These are phyloP conservation scores for Myodes glareolus DNA, from an alignment of 2,113 vertebrate genomes.

Conservation along the genomic window DNA sequence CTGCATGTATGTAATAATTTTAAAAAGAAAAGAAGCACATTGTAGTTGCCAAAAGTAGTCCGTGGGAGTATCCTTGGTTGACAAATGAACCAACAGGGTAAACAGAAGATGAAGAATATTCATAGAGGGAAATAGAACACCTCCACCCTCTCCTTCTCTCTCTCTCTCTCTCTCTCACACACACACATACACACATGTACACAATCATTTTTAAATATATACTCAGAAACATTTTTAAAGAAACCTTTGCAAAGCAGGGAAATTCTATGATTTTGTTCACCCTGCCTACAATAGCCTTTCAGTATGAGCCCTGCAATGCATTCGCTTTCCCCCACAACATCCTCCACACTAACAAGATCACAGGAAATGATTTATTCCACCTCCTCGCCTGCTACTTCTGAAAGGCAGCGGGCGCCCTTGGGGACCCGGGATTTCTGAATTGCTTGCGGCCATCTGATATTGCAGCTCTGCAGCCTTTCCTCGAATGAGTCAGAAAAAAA, in stretches of 20 bases:
- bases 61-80: not conserved
- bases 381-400: conserved; percentile 84
- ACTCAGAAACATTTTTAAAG: conserved; percentile 14
- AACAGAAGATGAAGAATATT: conserved; percentile 14
- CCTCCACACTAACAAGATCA: conserved; percentile 87
- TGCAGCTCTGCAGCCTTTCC: conserved; percentile 84
- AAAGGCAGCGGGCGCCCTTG: conserved; percentile 81
- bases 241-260: conserved; percentile 69
- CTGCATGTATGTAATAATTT: too few relatives aligned
- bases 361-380: conserved; percentile 88
- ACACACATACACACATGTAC: not conserved
- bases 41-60: conserved; percentile 31
- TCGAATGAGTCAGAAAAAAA: conserved; percentile 78
- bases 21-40: not conserved
- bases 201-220: conserved; percentile 22
- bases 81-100: not conserved
- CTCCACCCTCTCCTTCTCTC: too few relatives aligned
- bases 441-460: conserved; percentile 89
- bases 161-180: not conserved
- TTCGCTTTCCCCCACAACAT: conserved; percentile 82
- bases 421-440: conserved; percentile 87
- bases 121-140: not conserved
- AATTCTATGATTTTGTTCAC: conserved; percentile 63
- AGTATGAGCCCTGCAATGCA: conserved; percentile 69
- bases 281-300: conserved; percentile 78